phyloP scores from a whole-genome alignment of 37 sponge, comb jelly and placozoan genomes.

The Halisarca cf. caerulea region DNA sequence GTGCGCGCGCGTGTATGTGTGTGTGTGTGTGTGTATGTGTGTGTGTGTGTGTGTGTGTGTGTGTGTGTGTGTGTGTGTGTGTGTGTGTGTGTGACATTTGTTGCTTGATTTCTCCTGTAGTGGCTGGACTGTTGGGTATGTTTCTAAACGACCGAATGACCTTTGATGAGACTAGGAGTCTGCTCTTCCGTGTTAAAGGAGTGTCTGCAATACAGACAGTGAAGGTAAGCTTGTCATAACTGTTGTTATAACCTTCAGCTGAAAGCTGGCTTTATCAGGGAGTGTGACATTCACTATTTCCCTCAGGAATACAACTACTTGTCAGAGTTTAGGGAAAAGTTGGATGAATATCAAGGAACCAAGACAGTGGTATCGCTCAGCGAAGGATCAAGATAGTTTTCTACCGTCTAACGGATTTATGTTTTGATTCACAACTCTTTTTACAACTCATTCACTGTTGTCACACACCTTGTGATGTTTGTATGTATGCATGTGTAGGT shows the following conservation, averaged over 20 bases:
- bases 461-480: too few relatives aligned
- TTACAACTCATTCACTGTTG: too few relatives aligned
- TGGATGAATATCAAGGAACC: not conserved
- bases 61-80: too few relatives aligned
- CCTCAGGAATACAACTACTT: constrained; percentile 23
- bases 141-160: constrained; percentile 50
- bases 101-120: constrained; percentile 22
- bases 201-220: constrained; percentile 80
- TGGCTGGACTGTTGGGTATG: constrained; percentile 60
- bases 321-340: constrained; percentile 5
- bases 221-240: constrained; percentile 47
- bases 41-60: constrained; percentile 21
- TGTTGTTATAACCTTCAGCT: not conserved
- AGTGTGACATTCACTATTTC: not conserved
- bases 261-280: not conserved
- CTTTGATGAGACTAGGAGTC: constrained; percentile 49
- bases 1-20: too few relatives aligned
- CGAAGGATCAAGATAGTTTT: too few relatives aligned
- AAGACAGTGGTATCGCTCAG: too few relatives aligned
- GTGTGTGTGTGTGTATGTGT: constrained; percentile 48
- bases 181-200: constrained; percentile 50
- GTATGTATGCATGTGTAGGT: too few relatives aligned
- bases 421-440: too few relatives aligned
- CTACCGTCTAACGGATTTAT: too few relatives aligned
- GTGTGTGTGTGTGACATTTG: not conserved